Base-by-base conservation (phyloP, 2,797 vertebrate genomes). In the Anguilla marmorata region DNA sequence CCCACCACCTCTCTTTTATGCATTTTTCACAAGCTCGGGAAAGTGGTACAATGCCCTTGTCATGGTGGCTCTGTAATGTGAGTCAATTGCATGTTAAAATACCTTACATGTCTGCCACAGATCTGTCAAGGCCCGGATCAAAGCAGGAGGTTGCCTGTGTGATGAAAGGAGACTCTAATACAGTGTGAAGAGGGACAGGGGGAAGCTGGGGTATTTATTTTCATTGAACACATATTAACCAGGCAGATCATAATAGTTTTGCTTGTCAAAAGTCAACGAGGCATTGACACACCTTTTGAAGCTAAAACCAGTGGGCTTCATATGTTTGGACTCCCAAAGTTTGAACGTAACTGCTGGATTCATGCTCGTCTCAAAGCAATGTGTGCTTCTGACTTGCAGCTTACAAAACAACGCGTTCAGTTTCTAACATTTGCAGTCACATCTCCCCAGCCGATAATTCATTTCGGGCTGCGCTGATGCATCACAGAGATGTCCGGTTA, bases 81-180 rank as follows among this genome's bases (percentile, higher is more conserved):
- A 93, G 89, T 94, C 93, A 91, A 92, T 92, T 91, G 90, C 8
- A 48, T 50, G 48, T 91, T 89, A 91, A 93, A 93, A 92, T 90
- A 93, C 91, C 91, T 89, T 76, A 86, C 87, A 87, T 92, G 91
- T 92, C 89, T 90, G 91, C 93, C 90, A 91, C 91, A 88, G 89
- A 91, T 93, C 92, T 91, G 90, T 92, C 91, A 91, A 88, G 89
- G 11, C 76, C 60, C 74, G 1, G 92, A 94, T 94, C 93, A 93
- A 93, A 94, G 93, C 66, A 19, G 33, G 89, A 89, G 90, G 87
- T 76, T 85, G 87, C 86, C 90, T 88, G 91, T 92, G 89, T 88
- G 86, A 90, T 91, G 89, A 91, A 90, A 88, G 87, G 90, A 91
- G 90, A 87, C 90, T 89, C 88, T 91, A 85, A 91, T 89, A 86